Conservation (phyloP, 23 tunicate species). For the Botrylloides violaceus region DNA sequence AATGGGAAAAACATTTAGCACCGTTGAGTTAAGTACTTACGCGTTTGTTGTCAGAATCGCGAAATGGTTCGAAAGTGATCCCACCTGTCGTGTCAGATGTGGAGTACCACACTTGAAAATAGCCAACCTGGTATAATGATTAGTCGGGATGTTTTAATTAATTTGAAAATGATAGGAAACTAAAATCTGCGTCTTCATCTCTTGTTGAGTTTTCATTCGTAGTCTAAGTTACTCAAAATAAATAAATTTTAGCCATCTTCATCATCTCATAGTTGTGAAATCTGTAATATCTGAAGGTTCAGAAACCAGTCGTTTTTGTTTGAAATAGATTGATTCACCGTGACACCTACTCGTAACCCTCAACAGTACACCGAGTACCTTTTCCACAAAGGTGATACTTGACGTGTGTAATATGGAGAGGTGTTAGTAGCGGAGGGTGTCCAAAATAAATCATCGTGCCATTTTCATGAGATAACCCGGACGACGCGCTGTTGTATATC, state of each 20-base stretch:
- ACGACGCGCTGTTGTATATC: no score
- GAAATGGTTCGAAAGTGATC: neutral
- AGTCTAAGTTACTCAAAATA: no score
- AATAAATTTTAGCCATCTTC: no score
- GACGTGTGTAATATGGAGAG: neutral
- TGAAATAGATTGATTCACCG: neutral
- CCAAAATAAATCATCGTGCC: no score
- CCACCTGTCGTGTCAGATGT: slow-evolving; percentile 1
- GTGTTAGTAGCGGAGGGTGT: no score
- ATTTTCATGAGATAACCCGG: no score
- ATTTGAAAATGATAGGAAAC: no score
- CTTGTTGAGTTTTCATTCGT: no score
- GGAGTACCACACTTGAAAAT: neutral
- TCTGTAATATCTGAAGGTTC: no score
- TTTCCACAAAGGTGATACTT: neutral
- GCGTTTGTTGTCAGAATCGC: neutral
- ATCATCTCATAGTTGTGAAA: no score
- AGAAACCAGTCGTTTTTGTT: neutral
- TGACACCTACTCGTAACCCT: neutral
- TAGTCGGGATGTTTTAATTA: no score
- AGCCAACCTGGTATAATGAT: neutral
- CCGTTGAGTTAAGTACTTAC: neutral
- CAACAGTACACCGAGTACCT: neutral
- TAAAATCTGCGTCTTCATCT: no score
- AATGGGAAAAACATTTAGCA: neutral